A percentile compares a stretch with the other conserved stretches of the same genome.
Evolutionary conservation across 2,888 invertebrate species (phyloP).

Genomic region (Lochmaea crataegi): DNA sequence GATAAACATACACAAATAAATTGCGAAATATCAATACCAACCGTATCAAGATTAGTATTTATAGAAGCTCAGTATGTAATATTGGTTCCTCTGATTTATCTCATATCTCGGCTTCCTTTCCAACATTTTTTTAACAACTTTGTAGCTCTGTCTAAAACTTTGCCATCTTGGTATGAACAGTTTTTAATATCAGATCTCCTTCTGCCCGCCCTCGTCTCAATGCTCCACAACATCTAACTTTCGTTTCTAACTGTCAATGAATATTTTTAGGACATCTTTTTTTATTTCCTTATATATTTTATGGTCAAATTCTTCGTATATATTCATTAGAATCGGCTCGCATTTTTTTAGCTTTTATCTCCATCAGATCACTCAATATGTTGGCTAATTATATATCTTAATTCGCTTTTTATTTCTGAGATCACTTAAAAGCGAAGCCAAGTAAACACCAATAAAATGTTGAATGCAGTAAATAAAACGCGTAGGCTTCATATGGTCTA

Average conservation of each 20-base stretch:
- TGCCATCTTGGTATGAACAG: no score
- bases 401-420: slow-evolving; percentile 38
- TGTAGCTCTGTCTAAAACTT: no score
- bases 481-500: slow-evolving; percentile 19
- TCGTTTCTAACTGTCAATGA: no score
- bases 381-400: slow-evolving; percentile 35
- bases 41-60: no score
- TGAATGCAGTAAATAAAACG: slow-evolving; percentile 18
- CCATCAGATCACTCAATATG: slow-evolving; percentile 25
- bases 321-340: not conserved
- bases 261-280: no score
- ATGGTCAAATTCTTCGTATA: not conserved
- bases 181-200: no score
- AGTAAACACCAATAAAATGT: slow-evolving; percentile 26
- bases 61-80: no score
- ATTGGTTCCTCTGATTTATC: no score
- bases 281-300: not conserved
- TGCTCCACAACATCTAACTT: no score
- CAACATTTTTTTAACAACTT: no score
- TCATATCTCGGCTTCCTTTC: no score
- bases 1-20: not conserved
- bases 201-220: no score
- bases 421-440: slow-evolving; percentile 32
- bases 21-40: not conserved
- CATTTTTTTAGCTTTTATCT: not conserved